phyloP scores from a whole-genome alignment of 2,797 vertebrate species.

The Otolemur crassicaudatus region DNA sequence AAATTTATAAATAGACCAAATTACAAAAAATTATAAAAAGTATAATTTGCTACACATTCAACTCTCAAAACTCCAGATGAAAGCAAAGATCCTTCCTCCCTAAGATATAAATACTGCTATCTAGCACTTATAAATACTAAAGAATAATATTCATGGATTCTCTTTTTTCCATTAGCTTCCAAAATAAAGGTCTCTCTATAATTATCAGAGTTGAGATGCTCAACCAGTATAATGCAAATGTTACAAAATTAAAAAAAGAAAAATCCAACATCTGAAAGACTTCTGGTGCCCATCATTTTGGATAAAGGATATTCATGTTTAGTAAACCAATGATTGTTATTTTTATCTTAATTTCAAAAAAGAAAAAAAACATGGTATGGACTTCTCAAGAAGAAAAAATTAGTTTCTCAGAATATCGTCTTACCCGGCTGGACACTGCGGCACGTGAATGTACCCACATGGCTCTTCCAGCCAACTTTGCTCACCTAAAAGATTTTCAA shows the following conservation, averaged over 20 bases:
- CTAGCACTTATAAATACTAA: not conserved
- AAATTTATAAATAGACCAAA: constrained; percentile 11
- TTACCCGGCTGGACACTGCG: constrained; percentile 95
- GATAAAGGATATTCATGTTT: not conserved
- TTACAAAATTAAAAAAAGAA: not conserved
- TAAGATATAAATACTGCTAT: not conserved
- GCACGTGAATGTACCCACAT: constrained; percentile 87
- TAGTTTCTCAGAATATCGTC: constrained; percentile 57
- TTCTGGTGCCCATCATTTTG: not conserved
- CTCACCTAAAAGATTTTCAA: constrained; percentile 86
- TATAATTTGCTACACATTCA: not conserved
- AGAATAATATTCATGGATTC: not conserved
- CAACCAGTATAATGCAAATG: not conserved
- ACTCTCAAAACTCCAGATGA: constrained; percentile 25
- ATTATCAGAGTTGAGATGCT: not conserved
- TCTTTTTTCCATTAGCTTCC: not conserved
- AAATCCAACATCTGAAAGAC: not conserved
- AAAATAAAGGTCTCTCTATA: not conserved
- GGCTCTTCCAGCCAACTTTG: constrained; percentile 90
- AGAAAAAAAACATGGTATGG: not conserved
- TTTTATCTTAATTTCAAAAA: constrained; percentile 27
- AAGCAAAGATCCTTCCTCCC: not conserved
- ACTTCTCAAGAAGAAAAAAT: not conserved
- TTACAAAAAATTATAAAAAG: not conserved
- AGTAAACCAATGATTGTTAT: not conserved